A percentile compares a stretch with the other conserved stretches of the same genome.
Evolutionary conservation across 2,797 vertebrate genomes (phyloP).

Genomic region (Hoplostethus atlanticus): DNA sequence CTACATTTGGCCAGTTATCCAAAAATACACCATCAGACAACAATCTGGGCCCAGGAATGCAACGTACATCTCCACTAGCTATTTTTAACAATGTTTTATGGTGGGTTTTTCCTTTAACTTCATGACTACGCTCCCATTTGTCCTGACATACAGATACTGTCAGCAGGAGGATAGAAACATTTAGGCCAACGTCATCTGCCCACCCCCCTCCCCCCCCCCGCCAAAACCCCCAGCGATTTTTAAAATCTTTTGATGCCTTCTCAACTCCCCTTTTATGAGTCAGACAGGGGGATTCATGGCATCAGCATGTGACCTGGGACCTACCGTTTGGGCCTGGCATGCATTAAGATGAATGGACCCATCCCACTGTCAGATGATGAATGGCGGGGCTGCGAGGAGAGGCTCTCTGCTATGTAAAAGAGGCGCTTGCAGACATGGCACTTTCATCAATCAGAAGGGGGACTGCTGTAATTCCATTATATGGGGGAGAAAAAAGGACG

Average conservation of each 20-base stretch:
- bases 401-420: constrained; percentile 82
- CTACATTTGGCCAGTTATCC: no score
- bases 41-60: no score
- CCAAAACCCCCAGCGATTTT: neutral
- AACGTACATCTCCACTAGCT: no score
- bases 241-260: constrained; percentile 1
- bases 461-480: constrained; percentile 75
- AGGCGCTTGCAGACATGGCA: constrained; percentile 76
- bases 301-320: constrained; percentile 48
- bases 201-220: neutral
- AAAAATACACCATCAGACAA: no score
- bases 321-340: constrained; percentile 56
- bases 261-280: constrained; percentile 19
- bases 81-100: no score
- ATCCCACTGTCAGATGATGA: constrained; percentile 75
- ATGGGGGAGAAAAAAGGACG: constrained; percentile 60
- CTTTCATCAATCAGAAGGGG: constrained; percentile 83
- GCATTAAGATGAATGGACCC: constrained; percentile 80
- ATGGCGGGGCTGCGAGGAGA: constrained; percentile 71
- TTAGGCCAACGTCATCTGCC: constrained; percentile 2
- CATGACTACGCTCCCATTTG: no score
- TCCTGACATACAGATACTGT: constrained; percentile 10
- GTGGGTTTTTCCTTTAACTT: no score
- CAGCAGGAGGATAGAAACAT: constrained; percentile 14
- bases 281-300: constrained; percentile 34